These are phyloP conservation scores for Typhlomys cinereus DNA, from an alignment of 2,113 vertebrate species.

Conservation along the genomic window DNA sequence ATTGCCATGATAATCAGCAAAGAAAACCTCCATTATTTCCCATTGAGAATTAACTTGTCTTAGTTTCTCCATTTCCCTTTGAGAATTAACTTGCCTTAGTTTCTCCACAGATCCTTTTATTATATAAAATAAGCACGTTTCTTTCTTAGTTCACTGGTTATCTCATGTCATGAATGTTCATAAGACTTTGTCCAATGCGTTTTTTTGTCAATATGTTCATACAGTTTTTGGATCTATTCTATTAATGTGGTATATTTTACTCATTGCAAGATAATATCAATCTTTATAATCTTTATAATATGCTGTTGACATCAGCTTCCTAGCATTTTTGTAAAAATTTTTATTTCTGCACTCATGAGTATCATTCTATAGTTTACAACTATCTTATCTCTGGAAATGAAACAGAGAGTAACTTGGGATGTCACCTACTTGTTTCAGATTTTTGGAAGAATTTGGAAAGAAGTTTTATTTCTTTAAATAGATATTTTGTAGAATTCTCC, in stretches of 20 bases:
- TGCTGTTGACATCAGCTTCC: no score
- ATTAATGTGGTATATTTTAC: no score
- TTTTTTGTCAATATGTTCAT: no score
- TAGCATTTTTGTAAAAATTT: no score
- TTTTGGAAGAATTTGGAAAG: not conserved
- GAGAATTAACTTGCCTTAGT: not conserved
- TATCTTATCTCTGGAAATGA: not conserved
- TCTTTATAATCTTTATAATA: no score
- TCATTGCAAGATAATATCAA: no score
- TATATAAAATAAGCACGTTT: not conserved
- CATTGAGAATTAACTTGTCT: not conserved
- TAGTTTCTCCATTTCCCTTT: not conserved
- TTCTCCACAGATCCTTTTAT: not conserved
- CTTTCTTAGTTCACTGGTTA: no score
- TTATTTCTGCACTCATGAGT: not conserved
- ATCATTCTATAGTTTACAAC: not conserved
- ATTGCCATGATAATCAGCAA: no score
- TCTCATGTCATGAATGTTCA: no score
- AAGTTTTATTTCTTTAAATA: not conserved
- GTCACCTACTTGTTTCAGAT: not conserved
- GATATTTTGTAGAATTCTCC: not conserved
- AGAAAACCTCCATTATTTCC: not conserved
- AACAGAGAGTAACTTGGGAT: not conserved
- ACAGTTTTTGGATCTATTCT: no score
- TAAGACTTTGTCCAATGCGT: no score